Percentiles rank a stretch among this genome's conserved stretches.
Evolutionary conservation across 2,113 vertebrate species (phyloP).

Genomic region (Chionomys nivalis): DNA sequence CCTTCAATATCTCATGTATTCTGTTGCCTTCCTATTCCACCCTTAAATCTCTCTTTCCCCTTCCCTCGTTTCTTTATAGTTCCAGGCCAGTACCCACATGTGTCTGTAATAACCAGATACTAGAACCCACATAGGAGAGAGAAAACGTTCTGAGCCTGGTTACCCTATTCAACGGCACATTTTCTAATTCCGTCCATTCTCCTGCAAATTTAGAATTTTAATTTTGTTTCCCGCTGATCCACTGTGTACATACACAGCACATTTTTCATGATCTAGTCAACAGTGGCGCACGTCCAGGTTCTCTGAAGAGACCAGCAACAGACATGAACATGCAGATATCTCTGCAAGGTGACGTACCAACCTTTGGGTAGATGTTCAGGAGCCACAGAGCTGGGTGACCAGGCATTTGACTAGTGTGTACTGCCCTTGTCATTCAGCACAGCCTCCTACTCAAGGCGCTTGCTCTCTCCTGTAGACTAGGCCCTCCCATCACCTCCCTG

Average conservation of each 20-base stretch:
- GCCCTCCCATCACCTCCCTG: fast-evolving
- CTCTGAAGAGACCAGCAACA: neutral
- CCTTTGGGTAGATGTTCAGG: neutral
- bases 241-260: neutral
- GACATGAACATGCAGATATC: neutral
- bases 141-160: neutral
- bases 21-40: neutral
- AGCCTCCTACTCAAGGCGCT: neutral
- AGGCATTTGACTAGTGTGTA: no score
- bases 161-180: neutral
- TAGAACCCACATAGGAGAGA: no score
- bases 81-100: neutral
- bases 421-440: neutral
- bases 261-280: neutral
- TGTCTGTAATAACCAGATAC: no score
- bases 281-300: neutral
- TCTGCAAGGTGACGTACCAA: neutral
- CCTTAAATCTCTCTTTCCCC: neutral
- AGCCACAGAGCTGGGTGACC: neutral
- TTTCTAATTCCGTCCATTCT: neutral
- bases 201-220: neutral
- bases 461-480: fast-evolving
- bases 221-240: neutral
- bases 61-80: neutral
- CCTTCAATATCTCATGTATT: neutral